Percentiles rank a stretch among this genome's conserved stretches.
Conservation (phyloP, 2,888 invertebrate genomes). For the Cosmopolites sordidus region DNA sequence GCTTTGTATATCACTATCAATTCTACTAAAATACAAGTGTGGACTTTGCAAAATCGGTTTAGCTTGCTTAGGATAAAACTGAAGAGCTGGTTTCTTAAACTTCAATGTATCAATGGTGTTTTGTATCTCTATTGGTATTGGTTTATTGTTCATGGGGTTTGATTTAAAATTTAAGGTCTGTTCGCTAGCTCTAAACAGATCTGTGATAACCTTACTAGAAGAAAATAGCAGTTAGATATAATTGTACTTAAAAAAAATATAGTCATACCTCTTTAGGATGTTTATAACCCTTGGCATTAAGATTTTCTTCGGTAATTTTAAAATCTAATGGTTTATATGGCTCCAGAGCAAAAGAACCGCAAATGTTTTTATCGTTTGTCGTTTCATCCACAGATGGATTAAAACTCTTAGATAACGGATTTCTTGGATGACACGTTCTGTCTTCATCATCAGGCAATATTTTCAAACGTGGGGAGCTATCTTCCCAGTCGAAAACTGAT, state of each 20-base stretch:
- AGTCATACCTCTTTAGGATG: too few species aligned
- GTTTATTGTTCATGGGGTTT: neutral
- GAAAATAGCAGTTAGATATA: slow-evolving; percentile 9
- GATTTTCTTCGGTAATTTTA: too few species aligned
- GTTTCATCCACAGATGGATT: too few species aligned
- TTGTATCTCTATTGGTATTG: slow-evolving; percentile 30
- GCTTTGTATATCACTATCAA: neutral
- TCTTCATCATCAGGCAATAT: neutral
- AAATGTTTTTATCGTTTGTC: too few species aligned
- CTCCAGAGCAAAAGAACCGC: too few species aligned
- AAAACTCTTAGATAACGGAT: too few species aligned
- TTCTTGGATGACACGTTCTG: neutral
- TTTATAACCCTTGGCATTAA: too few species aligned
- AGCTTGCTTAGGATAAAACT: slow-evolving; percentile 11
- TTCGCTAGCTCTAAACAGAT: slow-evolving; percentile 24
- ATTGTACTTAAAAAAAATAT: too few species aligned
- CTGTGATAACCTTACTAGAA: slow-evolving; percentile 33
- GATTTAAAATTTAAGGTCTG: slow-evolving; percentile 12
- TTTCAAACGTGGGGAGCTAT: neutral
- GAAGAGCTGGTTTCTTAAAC: slow-evolving; percentile 25
- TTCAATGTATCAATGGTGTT: slow-evolving; percentile 29
- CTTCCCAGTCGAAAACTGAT: neutral
- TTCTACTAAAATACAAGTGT: neutral
- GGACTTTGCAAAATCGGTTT: neutral
- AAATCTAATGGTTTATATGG: too few species aligned